phyloP scores from a whole-genome alignment of 1,140 invertebrate species.

The Camponotus pennsylvanicus region DNA sequence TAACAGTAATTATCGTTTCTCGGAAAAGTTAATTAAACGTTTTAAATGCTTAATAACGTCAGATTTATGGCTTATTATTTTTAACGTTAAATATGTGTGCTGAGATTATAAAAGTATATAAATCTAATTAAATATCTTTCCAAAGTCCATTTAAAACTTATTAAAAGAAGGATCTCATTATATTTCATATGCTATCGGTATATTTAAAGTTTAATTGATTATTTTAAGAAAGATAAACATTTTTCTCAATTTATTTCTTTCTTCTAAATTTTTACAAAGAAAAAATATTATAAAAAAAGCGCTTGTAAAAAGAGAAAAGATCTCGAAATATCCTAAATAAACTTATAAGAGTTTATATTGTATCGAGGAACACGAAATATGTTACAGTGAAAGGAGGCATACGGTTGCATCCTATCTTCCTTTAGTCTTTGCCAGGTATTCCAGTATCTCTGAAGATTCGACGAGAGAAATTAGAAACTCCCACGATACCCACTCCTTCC shows the following conservation, averaged over 20 bases:
- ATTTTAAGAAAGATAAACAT: background rate
- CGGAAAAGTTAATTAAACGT: background rate
- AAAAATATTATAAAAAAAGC: background rate
- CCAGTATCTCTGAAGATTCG: background rate
- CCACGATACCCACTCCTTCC: constrained; percentile 6
- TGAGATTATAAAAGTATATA: background rate
- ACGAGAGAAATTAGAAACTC: constrained; percentile 48
- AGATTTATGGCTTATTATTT: background rate
- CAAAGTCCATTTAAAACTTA: background rate
- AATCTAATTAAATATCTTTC: background rate
- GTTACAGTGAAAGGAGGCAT: background rate
- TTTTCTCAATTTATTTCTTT: background rate
- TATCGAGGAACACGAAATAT: background rate
- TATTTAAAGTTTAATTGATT: background rate
- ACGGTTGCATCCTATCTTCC: background rate
- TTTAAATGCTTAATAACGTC: background rate
- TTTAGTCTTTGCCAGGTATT: background rate
- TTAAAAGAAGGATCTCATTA: background rate
- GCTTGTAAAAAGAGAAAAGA: too few species aligned
- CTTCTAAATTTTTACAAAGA: background rate
- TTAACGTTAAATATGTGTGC: background rate
- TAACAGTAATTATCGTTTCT: constrained; percentile 14
- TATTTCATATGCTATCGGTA: background rate
- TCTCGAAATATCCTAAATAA: background rate
- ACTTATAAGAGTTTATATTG: background rate